Evolutionary conservation across 2,888 invertebrate species (phyloP).

Genomic region (Megaustenia siamemsis): DNA sequence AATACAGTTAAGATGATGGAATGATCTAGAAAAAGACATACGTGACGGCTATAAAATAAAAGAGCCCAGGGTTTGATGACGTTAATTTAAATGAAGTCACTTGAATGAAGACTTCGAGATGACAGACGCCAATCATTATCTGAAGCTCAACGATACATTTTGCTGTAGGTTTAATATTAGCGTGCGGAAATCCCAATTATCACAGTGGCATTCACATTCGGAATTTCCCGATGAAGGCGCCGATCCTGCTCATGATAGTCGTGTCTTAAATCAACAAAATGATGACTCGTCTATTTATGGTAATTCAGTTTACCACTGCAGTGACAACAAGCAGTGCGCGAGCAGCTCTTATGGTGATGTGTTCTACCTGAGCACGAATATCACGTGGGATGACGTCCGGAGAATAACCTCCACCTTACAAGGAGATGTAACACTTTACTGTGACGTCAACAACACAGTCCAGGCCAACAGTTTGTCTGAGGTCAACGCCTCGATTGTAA

Average conservation of each 20-base stretch:
- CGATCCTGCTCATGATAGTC: not conserved
- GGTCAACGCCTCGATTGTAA: conserved; percentile 44
- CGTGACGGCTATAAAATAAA: too few species aligned
- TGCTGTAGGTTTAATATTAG: conserved; percentile 43
- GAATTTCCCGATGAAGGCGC: not conserved
- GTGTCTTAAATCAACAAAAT: not conserved
- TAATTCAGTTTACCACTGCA: not conserved
- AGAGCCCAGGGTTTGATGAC: not conserved
- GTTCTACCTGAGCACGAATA: conserved; percentile 14
- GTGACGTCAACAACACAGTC: conserved; percentile 22
- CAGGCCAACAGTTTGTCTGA: conserved; percentile 30
- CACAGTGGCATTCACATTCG: not conserved
- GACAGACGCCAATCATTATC: conserved; percentile 11
- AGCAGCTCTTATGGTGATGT: not conserved
- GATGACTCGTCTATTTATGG: not conserved
- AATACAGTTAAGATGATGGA: too few species aligned
- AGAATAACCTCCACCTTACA: conserved; percentile 28
- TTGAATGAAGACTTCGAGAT: not conserved
- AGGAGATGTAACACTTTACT: conserved; percentile 31
- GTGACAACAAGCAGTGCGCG: not conserved
- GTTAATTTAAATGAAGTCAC: not conserved
- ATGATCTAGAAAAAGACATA: too few species aligned
- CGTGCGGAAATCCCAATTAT: not conserved
- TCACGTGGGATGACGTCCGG: conserved; percentile 42
- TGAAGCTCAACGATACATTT: conserved; percentile 35